Base-by-base conservation (phyloP, 2,888 invertebrate species). In the Lutraria lutraria region DNA sequence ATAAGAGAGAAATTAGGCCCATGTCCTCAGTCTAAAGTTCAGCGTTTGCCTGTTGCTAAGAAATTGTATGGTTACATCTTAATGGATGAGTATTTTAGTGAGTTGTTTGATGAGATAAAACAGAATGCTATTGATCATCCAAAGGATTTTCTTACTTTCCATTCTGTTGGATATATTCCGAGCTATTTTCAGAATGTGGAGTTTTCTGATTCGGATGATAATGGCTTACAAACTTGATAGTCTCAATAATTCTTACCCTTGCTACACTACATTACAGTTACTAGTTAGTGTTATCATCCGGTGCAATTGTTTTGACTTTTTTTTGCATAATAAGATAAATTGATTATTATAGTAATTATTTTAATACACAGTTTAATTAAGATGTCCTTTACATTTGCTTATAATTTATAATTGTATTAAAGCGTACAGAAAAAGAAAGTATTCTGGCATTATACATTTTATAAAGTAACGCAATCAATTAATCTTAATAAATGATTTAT, bases 1-100 rank as follows among this genome's bases (percentile, higher is more conserved):
- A 93, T 96, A 15, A 86, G 96, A 29, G 87, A 93, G 43, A 53
- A 81, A 0, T 86, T 96, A 21, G 95, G 95, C 1, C 88, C 93
- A 10, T 91, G 94, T 25, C 94, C 95, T 8, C 90, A 92, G 19
- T 53, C 81, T 13, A 96, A 95, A 87, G 94, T 95, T 8, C 87
- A 89, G 13, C 63, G 86, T 13, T 88, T 96, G 81, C 94, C 94
- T 0, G 53, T 96, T 25, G 96, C 96, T 6, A 92, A 90, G 16
- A 94, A 93, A 82, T 83, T 96, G 60, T 95, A 95, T 84, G 94
- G 95, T 43, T 96, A 95, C 88, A 87, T 96, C 53, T 86, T 95
- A 16, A 94, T 96, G 95, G 93, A 93, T 29, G 94, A 95, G 10
- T 88, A 93, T 34, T 95, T 95, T 87, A 90, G 88, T 31, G 89